A percentile compares a stretch with the other conserved stretches of the same genome.
phyloP scores from a whole-genome alignment of 2,888 invertebrate genomes.

The Drosophila antonietae region DNA sequence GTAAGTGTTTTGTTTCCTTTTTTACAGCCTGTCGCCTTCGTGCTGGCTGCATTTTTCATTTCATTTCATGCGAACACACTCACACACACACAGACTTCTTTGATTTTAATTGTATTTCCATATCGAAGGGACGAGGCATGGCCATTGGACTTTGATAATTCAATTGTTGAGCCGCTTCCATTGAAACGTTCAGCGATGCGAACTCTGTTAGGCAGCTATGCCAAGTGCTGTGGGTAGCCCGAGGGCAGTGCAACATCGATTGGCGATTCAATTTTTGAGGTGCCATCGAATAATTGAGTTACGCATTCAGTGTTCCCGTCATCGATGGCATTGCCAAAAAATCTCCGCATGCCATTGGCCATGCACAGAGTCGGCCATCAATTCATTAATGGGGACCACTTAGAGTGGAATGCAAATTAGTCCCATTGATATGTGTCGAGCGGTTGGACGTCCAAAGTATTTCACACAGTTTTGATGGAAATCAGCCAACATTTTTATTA shows the following conservation, averaged over 20 bases:
- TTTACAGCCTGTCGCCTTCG: conserved; percentile 6
- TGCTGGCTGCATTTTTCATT: conserved; percentile 1
- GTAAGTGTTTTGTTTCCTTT: conserved; percentile 26
- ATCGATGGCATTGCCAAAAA: background rate
- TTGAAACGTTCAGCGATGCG: conserved; percentile 17
- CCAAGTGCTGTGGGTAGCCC: background rate
- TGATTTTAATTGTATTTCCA: conserved; percentile 67
- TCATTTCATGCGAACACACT: background rate
- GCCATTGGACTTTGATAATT: conserved; percentile 70
- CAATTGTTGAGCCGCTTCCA: conserved; percentile 54
- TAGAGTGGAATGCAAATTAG: conserved; percentile 23
- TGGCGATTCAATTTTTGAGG: conserved; percentile 71
- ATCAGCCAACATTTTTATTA: conserved; percentile 1
- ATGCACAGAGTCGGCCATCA: conserved; percentile 18
- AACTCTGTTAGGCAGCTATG: background rate
- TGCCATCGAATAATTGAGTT: conserved; percentile 70
- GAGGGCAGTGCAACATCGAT: conserved; percentile 15
- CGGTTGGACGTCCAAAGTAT: background rate
- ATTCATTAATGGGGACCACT: conserved; percentile 18
- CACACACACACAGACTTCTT: conserved; percentile 35
- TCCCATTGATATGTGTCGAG: conserved; percentile 7
- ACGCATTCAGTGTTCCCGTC: conserved; percentile 29
- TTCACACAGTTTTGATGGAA: conserved; percentile 3
- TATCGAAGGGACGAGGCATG: conserved; percentile 18
- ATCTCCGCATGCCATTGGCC: background rate